These are phyloP conservation scores for Drosophila trapezifrons DNA, from an alignment of 1,140 invertebrate species.

Conservation along the genomic window DNA sequence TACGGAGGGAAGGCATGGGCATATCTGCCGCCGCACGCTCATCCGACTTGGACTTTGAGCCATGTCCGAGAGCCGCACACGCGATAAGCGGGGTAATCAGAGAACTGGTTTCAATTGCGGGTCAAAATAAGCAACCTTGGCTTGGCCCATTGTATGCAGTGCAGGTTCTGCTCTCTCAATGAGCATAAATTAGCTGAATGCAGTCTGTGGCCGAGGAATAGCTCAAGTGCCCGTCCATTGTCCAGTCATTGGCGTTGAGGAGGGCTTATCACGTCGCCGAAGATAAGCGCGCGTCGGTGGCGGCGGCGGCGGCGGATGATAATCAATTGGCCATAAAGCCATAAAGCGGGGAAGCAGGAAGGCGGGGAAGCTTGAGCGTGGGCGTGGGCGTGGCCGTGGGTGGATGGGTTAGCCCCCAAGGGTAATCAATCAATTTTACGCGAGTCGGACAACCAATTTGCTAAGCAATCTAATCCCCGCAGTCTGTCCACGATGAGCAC, in stretches of 20 bases:
- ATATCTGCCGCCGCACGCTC: neutral
- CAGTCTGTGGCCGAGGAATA: neutral
- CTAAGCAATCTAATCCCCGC: slow-evolving; percentile 36
- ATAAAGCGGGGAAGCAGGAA: neutral
- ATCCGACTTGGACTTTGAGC: slow-evolving; percentile 37
- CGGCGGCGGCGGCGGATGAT: slow-evolving; percentile 17
- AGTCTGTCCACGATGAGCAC: slow-evolving; percentile 45
- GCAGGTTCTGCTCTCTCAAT: slow-evolving; percentile 15
- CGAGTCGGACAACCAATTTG: slow-evolving; percentile 35
- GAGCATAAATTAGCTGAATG: slow-evolving; percentile 32
- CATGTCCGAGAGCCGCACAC: slow-evolving; percentile 14
- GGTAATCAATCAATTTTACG: slow-evolving; percentile 49
- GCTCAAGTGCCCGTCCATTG: slow-evolving; percentile 25
- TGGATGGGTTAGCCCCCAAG: neutral
- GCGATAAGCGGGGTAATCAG: slow-evolving; percentile 37
- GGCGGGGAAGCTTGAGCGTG: slow-evolving; percentile 11
- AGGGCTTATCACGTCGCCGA: slow-evolving; percentile 11
- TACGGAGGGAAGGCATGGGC: neutral
- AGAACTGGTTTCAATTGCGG: slow-evolving; percentile 47
- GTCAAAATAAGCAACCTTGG: slow-evolving; percentile 39
- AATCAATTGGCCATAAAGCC: slow-evolving; percentile 53
- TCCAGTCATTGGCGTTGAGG: slow-evolving; percentile 18
- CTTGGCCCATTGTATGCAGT: slow-evolving; percentile 34
- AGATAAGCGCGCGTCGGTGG: slow-evolving; percentile 22
- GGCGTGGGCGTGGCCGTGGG: neutral